phyloP scores from a whole-genome alignment of 2,797 vertebrate species.

The Calcarius lapponicus region DNA sequence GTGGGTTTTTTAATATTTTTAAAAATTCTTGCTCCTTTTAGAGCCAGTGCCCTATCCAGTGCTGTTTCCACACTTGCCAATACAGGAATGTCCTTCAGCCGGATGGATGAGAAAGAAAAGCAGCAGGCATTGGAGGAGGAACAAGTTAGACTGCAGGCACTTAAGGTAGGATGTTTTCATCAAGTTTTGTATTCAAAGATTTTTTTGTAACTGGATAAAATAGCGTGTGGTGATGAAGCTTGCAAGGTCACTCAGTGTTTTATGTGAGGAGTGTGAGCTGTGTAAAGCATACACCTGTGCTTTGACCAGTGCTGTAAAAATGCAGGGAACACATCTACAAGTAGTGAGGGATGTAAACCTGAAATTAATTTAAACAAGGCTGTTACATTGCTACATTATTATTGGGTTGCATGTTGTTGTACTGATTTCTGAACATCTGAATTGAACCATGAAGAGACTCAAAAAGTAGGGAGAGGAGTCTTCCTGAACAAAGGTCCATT shows the following conservation, averaged over 20 bases:
- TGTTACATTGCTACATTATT: neutral
- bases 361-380: neutral
- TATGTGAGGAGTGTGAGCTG: neutral
- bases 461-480: neutral
- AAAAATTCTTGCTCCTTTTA: conserved; percentile 30
- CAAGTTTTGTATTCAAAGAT: neutral
- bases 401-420: neutral
- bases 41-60: conserved; percentile 89
- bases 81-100: conserved; percentile 91
- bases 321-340: neutral
- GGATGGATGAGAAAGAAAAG: conserved; percentile 92
- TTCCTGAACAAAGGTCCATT: neutral
- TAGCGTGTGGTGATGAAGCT: neutral
- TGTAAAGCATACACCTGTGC: neutral
- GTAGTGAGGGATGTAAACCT: neutral
- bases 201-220: neutral
- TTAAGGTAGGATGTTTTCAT: conserved; percentile 80
- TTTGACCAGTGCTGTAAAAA: neutral
- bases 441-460: neutral
- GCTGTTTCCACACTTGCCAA: conserved; percentile 90
- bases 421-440: neutral
- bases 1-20: neutral
- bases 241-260: neutral
- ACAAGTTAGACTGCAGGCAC: conserved; percentile 87
- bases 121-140: conserved; percentile 92